Base-by-base conservation (phyloP, 2,113 vertebrate genomes). In the Nothoprocta pentlandii region DNA sequence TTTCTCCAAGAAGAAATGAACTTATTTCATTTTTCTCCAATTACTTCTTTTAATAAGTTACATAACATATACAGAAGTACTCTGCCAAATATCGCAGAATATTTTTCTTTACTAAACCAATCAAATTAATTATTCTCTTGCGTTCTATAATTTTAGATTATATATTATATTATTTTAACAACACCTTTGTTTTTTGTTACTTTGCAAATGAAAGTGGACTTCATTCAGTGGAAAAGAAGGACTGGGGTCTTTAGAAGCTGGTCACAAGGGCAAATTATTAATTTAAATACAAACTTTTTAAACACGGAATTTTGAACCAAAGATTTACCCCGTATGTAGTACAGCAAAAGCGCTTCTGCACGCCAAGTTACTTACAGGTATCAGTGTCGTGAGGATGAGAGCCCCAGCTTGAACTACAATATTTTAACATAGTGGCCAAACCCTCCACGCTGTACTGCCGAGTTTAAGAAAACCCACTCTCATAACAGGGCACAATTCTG, bases 391-490 rank as follows among this genome's bases (percentile, higher is more conserved):
- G 36, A 21, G 71, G 51, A 14, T 25, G 63, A 75, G 39, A 89
- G 23, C 73, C 10, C 14, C 41, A 10, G 25, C 12, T 6, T 26
- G 7, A 42, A 16, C 9, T 85, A 49, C 13, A 51, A 64, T 54
- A 79, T 80, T 83, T 70, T 58, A 91, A 80, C 5, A 59, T 25
- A 63, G 3, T 53, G 34, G 22, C 42, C 71, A 95, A 79, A 11
- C 20, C 30, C 64, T 25, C 7, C 59, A 44, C 17, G 44, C 17
- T n/a, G 46, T 53, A 58, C 67, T 28, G 14, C 70, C 36, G 76
- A 89, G 21, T 62, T 81, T 44, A 42, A 90, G 22, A 10, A 10
- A 93, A 88, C 71, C n/a, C 80, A 94, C 83, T 95, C 83, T 71
- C 26, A 14, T 41, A 84, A 68, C 22, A 70, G 6, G 47, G 76